These are phyloP conservation scores for Euzophera pinguis DNA, from an alignment of 2,888 invertebrate species.

Conservation along the genomic window DNA sequence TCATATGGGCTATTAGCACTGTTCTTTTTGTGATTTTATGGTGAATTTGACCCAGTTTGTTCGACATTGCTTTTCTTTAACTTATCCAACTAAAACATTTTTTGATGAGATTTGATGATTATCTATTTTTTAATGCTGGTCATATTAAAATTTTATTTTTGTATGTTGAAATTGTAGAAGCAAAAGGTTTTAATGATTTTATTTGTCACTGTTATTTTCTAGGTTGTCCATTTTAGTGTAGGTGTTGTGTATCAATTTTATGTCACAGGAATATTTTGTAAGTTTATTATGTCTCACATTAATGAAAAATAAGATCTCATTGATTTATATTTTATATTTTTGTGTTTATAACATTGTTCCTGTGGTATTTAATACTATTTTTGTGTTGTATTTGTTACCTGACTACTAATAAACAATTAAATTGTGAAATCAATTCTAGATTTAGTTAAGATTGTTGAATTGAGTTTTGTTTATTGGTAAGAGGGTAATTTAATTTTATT, in stretches of 20 bases:
- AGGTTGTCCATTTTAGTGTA: neutral
- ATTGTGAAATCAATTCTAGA: conserved; percentile 34
- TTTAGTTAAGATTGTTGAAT: conserved; percentile 37
- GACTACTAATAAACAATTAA: conserved; percentile 44
- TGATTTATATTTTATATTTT: conserved; percentile 19
- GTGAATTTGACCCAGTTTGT: too few species aligned
- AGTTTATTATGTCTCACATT: neutral
- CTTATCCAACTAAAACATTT: neutral
- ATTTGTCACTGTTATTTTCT: neutral
- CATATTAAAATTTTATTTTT: neutral
- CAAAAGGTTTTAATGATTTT: too few species aligned
- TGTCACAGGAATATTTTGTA: conserved; percentile 5
- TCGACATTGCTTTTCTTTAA: neutral
- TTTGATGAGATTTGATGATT: neutral
- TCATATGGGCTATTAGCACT: too few species aligned
- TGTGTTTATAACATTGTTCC: conserved; percentile 15
- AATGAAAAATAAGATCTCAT: conserved; percentile 6
- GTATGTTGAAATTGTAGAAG: neutral
- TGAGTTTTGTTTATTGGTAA: conserved; percentile 41
- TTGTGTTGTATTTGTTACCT: conserved; percentile 30
- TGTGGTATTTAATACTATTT: conserved; percentile 14
- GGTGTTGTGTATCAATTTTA: neutral
- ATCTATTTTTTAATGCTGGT: neutral
- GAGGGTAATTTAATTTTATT: conserved; percentile 33
- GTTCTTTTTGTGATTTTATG: too few species aligned